Conservation (phyloP, 2,113 vertebrate species). For the Chamaetylas fuelleborni region DNA sequence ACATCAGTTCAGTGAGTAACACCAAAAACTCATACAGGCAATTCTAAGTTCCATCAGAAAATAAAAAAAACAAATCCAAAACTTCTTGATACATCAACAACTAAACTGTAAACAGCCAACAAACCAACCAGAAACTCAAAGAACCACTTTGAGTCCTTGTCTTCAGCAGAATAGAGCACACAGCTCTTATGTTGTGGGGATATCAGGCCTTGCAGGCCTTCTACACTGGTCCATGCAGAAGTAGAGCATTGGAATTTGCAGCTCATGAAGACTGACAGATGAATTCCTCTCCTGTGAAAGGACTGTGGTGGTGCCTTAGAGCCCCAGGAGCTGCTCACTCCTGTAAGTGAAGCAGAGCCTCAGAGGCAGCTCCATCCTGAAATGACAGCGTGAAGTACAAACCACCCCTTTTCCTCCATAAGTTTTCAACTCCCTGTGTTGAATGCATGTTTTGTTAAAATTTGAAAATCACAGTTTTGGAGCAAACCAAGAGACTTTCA, state of each 20-base stretch:
- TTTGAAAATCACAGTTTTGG: neutral
- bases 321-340: neutral
- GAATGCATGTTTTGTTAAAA: neutral
- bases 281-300: neutral
- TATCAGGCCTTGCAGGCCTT: neutral
- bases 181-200: too few species aligned
- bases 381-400: neutral
- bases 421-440: neutral
- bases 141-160: neutral
- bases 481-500: slow-evolving; percentile 1
- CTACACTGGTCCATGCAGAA: neutral
- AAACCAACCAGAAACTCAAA: neutral
- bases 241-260: neutral
- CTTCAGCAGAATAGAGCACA: neutral
- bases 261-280: rapidly evolving
- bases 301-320: neutral
- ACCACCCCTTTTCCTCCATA: neutral
- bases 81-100: neutral
- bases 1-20: neutral
- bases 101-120: neutral
- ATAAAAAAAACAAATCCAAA: neutral
- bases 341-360: neutral
- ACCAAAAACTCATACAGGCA: neutral
- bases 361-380: neutral
- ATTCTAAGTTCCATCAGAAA: neutral